Evolutionary conservation across 2,797 vertebrate species (phyloP).

Genomic region (Tapirus indicus): DNA sequence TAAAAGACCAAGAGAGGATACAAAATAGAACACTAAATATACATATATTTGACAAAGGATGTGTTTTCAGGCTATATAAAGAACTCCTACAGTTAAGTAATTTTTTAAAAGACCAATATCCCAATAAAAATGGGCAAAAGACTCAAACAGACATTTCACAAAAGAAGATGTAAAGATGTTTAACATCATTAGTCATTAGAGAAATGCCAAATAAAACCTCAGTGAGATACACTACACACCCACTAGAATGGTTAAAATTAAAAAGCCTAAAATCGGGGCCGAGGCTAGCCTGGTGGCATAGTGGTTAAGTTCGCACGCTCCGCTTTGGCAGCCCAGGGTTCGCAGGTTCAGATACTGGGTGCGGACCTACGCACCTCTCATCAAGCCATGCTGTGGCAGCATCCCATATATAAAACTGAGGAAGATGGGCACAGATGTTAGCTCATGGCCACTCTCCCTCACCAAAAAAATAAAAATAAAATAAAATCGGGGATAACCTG

Average conservation of each 20-base stretch:
- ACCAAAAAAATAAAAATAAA: no score
- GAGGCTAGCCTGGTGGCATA: no score
- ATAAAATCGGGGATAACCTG: no score
- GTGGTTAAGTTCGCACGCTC: no score
- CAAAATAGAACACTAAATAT: background rate
- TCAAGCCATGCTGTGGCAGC: no score
- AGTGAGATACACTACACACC: background rate
- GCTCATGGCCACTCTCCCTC: no score
- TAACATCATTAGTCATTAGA: background rate
- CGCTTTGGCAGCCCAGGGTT: no score
- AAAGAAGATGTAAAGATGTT: conserved; percentile 2
- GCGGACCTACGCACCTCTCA: no score
- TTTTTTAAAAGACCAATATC: background rate
- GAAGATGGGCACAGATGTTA: no score
- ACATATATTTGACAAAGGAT: conserved; percentile 10
- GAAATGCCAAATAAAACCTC: conserved; percentile 44
- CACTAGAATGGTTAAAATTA: conserved; percentile 30
- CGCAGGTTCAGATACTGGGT: no score
- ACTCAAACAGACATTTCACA: conserved; percentile 33
- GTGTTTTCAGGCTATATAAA: background rate
- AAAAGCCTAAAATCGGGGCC: background rate
- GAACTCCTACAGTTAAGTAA: background rate
- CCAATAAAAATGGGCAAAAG: background rate
- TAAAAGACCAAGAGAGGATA: background rate
- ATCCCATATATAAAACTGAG: no score